Evolutionary conservation across 2,113 vertebrate species (phyloP).

Genomic region (Grallaria varia): DNA sequence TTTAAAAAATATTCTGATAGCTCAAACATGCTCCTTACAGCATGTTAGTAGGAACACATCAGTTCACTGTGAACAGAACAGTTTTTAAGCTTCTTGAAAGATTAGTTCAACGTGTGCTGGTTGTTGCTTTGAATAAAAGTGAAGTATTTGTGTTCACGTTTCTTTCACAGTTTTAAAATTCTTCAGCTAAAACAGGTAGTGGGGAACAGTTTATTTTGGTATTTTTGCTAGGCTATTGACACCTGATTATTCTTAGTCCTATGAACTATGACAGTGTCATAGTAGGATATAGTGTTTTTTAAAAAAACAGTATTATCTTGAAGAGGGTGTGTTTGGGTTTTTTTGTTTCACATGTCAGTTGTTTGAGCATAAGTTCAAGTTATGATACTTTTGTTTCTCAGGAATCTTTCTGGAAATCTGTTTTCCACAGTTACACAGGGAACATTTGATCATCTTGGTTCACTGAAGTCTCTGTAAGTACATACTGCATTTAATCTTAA

Average conservation of each 20-base stretch:
- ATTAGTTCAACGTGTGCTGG: neutral
- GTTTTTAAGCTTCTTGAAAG: neutral
- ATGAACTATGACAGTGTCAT: neutral
- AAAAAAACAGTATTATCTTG: neutral
- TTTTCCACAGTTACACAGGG: conserved; percentile 92
- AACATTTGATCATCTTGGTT: conserved; percentile 90
- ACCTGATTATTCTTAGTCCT: neutral
- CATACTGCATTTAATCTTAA: neutral
- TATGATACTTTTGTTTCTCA: conserved; percentile 48
- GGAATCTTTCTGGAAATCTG: conserved; percentile 94
- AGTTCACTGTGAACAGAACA: neutral
- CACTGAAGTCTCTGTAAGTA: conserved; percentile 92
- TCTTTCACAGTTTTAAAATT: neutral
- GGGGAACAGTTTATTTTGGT: neutral
- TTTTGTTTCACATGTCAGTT: neutral
- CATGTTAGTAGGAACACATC: neutral
- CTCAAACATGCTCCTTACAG: neutral
- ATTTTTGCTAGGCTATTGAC: neutral
- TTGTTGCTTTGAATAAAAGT: neutral
- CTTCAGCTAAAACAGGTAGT: neutral
- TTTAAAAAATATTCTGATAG: neutral
- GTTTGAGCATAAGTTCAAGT: neutral
- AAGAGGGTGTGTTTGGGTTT: neutral
- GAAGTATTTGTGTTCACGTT: neutral
- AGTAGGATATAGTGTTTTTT: neutral